phyloP scores from a whole-genome alignment of 92 coral and sea anemone genomes.

The Heteractis magnifica region DNA sequence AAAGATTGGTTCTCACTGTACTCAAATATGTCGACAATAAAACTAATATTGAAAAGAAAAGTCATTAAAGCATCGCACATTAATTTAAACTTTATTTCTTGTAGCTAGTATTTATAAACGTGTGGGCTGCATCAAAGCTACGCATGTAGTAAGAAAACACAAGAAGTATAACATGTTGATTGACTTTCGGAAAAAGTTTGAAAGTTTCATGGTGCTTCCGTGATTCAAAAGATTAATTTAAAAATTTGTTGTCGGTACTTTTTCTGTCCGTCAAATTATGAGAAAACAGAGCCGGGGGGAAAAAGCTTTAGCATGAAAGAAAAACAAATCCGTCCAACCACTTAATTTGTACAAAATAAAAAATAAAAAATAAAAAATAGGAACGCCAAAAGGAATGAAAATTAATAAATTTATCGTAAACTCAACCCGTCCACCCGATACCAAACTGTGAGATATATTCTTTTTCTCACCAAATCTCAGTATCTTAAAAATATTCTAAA shows the following conservation, averaged over 20 bases:
- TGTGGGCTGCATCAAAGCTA: neutral
- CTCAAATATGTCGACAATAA: neutral
- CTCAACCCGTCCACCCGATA: too few relatives aligned
- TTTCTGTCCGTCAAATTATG: too few relatives aligned
- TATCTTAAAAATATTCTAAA: too few relatives aligned
- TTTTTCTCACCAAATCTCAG: too few relatives aligned
- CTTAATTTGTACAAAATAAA: too few relatives aligned
- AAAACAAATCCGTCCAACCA: neutral
- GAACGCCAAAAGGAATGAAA: too few relatives aligned
- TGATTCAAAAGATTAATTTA: neutral
- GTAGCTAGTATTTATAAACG: neutral
- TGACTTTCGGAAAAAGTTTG: neutral
- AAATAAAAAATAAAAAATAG: too few relatives aligned
- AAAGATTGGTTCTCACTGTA: neutral
- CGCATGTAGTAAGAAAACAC: neutral
- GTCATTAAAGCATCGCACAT: neutral
- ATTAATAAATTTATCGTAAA: neutral
- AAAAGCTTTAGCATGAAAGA: neutral
- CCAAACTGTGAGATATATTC: too few relatives aligned
- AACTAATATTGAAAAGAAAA: conserved; percentile 4
- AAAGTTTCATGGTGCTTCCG: neutral
- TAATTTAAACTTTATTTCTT: neutral
- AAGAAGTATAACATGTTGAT: neutral
- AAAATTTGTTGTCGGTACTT: too few relatives aligned
- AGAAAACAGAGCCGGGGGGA: neutral